Percentiles rank a stretch among this genome's conserved stretches.
These are phyloP conservation scores for Apis cerana DNA, from an alignment of 1,140 invertebrate genomes.

Conservation along the genomic window DNA sequence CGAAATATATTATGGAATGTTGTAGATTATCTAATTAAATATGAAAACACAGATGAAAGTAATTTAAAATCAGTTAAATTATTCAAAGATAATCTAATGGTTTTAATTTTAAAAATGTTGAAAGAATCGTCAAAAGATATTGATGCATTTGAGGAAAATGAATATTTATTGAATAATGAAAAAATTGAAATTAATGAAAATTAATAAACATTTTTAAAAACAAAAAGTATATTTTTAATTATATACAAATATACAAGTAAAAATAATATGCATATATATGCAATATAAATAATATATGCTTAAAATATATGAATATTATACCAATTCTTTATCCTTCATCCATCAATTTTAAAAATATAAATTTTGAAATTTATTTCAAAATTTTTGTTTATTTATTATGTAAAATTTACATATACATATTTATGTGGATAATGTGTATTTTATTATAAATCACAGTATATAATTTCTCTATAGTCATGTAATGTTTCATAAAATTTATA, in stretches of 20 bases:
- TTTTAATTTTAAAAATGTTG: constrained; percentile 15
- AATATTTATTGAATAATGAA: not conserved
- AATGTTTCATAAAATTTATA: not conserved
- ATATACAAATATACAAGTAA: not conserved
- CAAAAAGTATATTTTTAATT: not conserved
- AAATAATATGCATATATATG: too few species aligned
- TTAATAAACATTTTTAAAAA: not conserved
- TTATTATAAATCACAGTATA: not conserved
- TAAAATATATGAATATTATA: too few species aligned
- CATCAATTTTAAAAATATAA: too few species aligned
- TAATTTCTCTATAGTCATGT: not conserved
- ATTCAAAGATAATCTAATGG: constrained; percentile 21
- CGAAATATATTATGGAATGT: constrained; percentile 81
- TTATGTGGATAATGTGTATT: not conserved
- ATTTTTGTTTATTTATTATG: not conserved
- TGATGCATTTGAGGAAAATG: not conserved
- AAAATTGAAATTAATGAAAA: not conserved
- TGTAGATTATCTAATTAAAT: constrained; percentile 81
- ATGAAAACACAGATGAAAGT: constrained; percentile 60
- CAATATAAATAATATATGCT: too few species aligned
- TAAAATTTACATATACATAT: not conserved
- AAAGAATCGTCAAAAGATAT: not conserved
- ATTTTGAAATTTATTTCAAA: not conserved
- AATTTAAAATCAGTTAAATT: not conserved
- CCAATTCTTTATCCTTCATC: too few species aligned